These are phyloP conservation scores for Meiosimyza platycephala DNA, from an alignment of 2,888 invertebrate genomes.

Conservation along the genomic window DNA sequence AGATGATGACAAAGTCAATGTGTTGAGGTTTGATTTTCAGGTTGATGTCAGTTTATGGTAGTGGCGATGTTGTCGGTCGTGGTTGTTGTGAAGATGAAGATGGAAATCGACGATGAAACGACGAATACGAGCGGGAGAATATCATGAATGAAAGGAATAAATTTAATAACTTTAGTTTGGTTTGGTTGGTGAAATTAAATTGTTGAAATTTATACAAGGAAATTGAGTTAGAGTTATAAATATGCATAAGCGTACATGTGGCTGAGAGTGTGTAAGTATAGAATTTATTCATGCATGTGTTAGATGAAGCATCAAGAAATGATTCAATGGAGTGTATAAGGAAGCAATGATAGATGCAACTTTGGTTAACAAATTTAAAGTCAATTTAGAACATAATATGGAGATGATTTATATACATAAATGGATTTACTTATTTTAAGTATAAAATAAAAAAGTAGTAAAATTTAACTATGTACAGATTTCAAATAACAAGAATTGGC, in stretches of 20 bases:
- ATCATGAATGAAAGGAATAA: slow-evolving; percentile 20
- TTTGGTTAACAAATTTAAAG: slow-evolving; percentile 9
- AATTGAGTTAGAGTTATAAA: slow-evolving; percentile 5
- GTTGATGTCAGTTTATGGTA: neutral
- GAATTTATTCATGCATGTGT: neutral
- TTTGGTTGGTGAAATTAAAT: neutral
- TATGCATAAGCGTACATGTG: neutral
- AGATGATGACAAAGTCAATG: neutral
- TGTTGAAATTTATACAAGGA: neutral
- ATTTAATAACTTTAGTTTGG: slow-evolving; percentile 17
- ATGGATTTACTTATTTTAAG: too few species aligned
- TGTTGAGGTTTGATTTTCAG: slow-evolving; percentile 14
- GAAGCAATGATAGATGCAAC: neutral
- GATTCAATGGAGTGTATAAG: too few species aligned
- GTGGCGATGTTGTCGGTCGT: neutral
- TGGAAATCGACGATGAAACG: neutral
- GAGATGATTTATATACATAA: neutral
- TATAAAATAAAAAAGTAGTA: too few species aligned
- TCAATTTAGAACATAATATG: too few species aligned
- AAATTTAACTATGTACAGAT: too few species aligned
- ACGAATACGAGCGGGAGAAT: neutral
- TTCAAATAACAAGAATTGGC: too few species aligned
- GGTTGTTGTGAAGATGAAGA: slow-evolving; percentile 17
- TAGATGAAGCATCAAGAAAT: too few species aligned
- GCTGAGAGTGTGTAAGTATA: neutral